Evolutionary conservation across 92 coral and sea anemone genomes (phyloP), one percentile per base, ranked within the genome.

Genomic region (Siderastrea radians): DNA sequence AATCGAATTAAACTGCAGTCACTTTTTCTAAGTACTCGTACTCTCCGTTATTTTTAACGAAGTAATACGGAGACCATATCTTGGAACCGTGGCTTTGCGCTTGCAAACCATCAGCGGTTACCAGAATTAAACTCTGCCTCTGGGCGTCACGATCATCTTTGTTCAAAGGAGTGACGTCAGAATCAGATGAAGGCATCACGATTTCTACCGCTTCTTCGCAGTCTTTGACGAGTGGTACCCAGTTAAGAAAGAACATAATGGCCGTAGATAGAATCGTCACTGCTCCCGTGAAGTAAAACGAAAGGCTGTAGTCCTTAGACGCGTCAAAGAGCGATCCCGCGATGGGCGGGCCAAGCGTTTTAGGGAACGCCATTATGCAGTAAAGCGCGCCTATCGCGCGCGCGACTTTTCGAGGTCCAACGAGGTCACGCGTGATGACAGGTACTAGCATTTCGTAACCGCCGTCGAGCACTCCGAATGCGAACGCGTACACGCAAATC

Each of bases 401-500:
- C 1, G 92, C 86, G 65, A 93, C 82, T 10, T 68, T 60, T 7
- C 80, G 79, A 14, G 87, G 52, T 4, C 98, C 98, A 3, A 92
- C 95, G 4, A 91, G 77, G 73, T 90, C 92, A 5, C 87, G 88
- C n/a, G 98, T 94, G 54, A 93, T 91, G 8, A 94, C 95, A 11
- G 98, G 95, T 16, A 94, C 91, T 43, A 94, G 69, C 94, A 92
- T 86, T 19, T 93, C 95, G 80, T 90, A 94, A 49, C 95, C 84
- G 2, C 98, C 98, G 53, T 94, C 94, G 58, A 91, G 91, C 49
- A 94, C 79, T 45, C 98, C 98, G 58, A 94, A 84, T 6, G 75
- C 89, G 49, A 88, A 65, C 68, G 93, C 93, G 58, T 79, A 90
- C 55, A 92, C 63, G 15, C 89, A 91, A 68, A 93, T 78, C 90